phyloP scores from a whole-genome alignment of 1,140 invertebrate species.

The Drosophila quadrilineata region DNA sequence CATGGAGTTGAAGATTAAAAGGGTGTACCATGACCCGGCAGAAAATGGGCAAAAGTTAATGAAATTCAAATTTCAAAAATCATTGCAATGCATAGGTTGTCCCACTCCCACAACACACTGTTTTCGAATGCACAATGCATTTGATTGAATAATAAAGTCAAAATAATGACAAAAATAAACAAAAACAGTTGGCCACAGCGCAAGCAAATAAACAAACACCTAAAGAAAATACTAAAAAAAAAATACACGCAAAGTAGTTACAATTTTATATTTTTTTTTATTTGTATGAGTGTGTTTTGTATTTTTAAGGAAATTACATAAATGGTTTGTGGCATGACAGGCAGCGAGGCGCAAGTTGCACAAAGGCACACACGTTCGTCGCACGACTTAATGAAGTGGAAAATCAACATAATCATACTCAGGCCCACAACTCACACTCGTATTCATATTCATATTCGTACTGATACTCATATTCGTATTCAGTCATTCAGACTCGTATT shows the following conservation, averaged over 20 bases:
- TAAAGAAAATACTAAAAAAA: conserved; percentile 28
- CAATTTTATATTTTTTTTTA: conserved; percentile 32
- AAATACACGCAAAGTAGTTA: conserved; percentile 53
- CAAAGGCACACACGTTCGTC: conserved; percentile 47
- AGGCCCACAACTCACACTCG: conserved; percentile 29
- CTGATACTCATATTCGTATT: no score
- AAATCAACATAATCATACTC: conserved; percentile 65
- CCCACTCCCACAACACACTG: neutral
- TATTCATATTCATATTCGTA: no score
- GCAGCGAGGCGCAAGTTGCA: no score
- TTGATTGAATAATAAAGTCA: conserved; percentile 71
- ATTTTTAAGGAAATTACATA: conserved; percentile 73
- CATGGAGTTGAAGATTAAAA: no score
- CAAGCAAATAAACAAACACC: conserved; percentile 48
- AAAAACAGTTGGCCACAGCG: conserved; percentile 23
- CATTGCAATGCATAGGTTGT: conserved; percentile 24
- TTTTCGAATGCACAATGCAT: conserved; percentile 51
- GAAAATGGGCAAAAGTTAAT: conserved; percentile 23
- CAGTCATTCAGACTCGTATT: no score
- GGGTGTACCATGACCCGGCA: conserved; percentile 24
- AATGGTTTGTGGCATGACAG: conserved; percentile 36
- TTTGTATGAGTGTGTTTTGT: no score
- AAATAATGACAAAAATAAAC: conserved; percentile 63
- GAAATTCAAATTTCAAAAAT: conserved; percentile 21
- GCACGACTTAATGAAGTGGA: conserved; percentile 72